Evolutionary conservation across 2,888 invertebrate genomes (phyloP), one percentile per base, ranked within the genome.

Genomic region (Hydropsyche betteni): DNA sequence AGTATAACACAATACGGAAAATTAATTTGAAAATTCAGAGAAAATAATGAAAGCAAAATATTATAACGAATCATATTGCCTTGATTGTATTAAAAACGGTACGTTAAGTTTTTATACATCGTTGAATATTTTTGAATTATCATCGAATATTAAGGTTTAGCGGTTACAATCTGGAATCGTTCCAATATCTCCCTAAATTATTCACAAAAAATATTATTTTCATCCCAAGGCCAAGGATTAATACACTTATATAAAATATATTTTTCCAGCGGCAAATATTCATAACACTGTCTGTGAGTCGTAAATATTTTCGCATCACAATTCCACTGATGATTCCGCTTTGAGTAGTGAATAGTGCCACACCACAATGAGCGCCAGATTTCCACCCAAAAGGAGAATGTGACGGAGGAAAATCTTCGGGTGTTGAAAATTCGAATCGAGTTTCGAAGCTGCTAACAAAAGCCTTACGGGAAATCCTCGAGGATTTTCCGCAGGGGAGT

Each of bases 71-170:
- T 24, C 24, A 24, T 24, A 24, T 24, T 24, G 24, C 24, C 24
- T 24, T 2, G 24, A 24, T 24, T 2, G 1, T 24, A 24, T 24
- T 2, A 24, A 24, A 2, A 24, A 61, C 61, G 61, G 61, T 61
- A 61, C 61, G 61, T 61, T 61, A 61, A 33, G 16, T 33, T 61
- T 61, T 61, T 61, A 61, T 61, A 61, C 61, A 33, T 61, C 61
- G 61, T 61, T 61, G 33, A 61, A 33, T 33, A 61, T 33, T 24
- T 10, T 5, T 61, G 61, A 61, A 5, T 61, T 61, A 61, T 61
- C 61, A 6, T 61, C 61, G 33, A 16, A 61, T 16, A 61, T 51
- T 51, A 8, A 51, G n/a, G 12, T 53, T 53, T 53, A 14, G n/a
- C 53, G 5, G 14, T n/a, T 16, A 12, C 14, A 5, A 5, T 12